Percentiles rank a stretch among this genome's conserved stretches.
phyloP scores from a whole-genome alignment of 30 jellyfish, hydroid and myxozoan species.

The Haliclystus octoradiatus region DNA sequence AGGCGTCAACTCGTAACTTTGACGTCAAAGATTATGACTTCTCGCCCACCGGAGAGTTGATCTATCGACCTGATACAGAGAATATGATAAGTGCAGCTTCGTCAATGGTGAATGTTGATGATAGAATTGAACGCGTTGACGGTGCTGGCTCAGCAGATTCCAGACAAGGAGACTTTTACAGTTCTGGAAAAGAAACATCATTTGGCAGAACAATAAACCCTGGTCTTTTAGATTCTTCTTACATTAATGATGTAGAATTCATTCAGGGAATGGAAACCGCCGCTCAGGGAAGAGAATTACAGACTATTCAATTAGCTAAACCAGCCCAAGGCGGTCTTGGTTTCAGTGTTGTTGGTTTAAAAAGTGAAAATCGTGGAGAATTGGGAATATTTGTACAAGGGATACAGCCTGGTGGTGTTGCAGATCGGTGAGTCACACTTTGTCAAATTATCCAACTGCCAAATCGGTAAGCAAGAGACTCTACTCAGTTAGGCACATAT shows the following conservation, averaged over 20 bases:
- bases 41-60: conserved; percentile 81
- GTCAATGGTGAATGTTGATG: conserved; percentile 14
- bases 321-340: conserved; percentile 93
- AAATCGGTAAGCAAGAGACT: too few species aligned
- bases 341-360: conserved; percentile 90
- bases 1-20: conserved; percentile 24
- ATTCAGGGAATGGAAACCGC: conserved; percentile 39
- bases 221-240: conserved; percentile 48
- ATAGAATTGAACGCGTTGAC: not conserved
- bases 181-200: not conserved
- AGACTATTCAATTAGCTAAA: conserved; percentile 43
- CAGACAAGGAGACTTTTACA: not conserved
- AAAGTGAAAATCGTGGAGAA: conserved; percentile 84
- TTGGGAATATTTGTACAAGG: conserved; percentile 90
- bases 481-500: too few species aligned
- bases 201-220: not conserved
- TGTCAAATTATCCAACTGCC: not conserved
- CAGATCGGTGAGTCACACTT: conserved; percentile 45
- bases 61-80: conserved; percentile 47
- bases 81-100: conserved; percentile 39
- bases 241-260: conserved; percentile 49
- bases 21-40: conserved; percentile 56
- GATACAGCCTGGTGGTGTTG: conserved; percentile 88
- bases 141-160: not conserved
- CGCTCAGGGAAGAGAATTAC: conserved; percentile 81